Base-by-base conservation (phyloP, 2,113 vertebrate species). In the Mastomys coucha region DNA sequence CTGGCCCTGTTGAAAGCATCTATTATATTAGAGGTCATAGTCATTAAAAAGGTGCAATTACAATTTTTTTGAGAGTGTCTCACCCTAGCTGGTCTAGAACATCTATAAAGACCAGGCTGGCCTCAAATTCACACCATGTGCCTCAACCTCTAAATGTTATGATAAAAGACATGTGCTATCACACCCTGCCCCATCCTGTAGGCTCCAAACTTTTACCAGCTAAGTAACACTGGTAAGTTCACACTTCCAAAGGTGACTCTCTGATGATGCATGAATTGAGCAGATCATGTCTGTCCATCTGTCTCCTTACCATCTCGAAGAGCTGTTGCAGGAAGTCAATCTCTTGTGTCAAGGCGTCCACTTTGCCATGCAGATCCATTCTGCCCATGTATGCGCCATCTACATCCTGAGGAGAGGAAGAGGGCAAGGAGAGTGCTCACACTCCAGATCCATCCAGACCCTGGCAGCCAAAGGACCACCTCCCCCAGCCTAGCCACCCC, bases 301-400 rank as follows among this genome's bases (percentile, higher is more conserved):
- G 11, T 81, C 80, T 3, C 5, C 98, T 95, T 98, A 99, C 99
- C 98, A 98, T 97, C 91, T 99, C 98, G 58, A 98, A 99, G 95
- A 99, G 65, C 12, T 98, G 95, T 93, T 98, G 98, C 97, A 99
- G 98, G 98, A 99, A 99, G 96, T 99, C 98, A 58, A 99, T 98
- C 93, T 99, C 99, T 98, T 99, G 98, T 58, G 98, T 97, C 96
- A 99, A 98, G 86, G 93, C 88, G 2, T 91, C 42, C 56, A 91
- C 97, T 96, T 93, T 99, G 96, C 98, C 98, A 3, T 99, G 98
- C 88, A 99, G 98, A 88, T 99, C 99, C 77, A 98, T 98, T 97
- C 98, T 99, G 98, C 97, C 98, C 98, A 99, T 98, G 97, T 99
- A 99, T 1, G 99, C 98, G 22, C 97, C 98, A 96, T 99, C 99